Conservation (phyloP, 2,797 vertebrate species). For the Macropus fuliginosus region DNA sequence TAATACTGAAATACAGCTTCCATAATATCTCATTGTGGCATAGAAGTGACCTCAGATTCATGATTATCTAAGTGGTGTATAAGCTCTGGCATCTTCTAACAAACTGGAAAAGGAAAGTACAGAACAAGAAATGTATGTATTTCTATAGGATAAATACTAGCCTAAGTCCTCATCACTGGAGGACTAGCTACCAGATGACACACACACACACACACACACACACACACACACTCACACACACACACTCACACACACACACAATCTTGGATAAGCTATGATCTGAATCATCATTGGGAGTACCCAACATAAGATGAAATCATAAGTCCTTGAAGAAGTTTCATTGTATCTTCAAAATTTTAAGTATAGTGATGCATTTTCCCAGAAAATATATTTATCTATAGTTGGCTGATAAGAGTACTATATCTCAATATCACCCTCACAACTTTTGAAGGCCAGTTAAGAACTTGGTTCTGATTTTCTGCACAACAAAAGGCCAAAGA, state of each 20-base stretch:
- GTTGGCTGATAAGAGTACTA: slow-evolving; percentile 28
- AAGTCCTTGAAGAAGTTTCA: slow-evolving; percentile 8
- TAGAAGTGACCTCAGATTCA: neutral
- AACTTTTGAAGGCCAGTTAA: slow-evolving; percentile 42
- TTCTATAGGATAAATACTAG: neutral
- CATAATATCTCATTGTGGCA: neutral
- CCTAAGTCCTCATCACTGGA: neutral
- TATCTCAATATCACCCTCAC: slow-evolving; percentile 24
- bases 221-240: too few relatives aligned
- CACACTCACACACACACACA: too few relatives aligned
- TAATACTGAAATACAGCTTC: neutral
- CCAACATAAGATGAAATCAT: neutral
- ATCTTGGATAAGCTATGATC: neutral
- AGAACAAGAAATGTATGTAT: neutral
- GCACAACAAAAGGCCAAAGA: neutral
- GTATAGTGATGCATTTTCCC: slow-evolving; percentile 3
- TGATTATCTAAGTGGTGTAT: neutral
- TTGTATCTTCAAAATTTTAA: neutral
- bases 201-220: too few relatives aligned
- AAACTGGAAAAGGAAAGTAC: neutral
- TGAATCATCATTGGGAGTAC: neutral
- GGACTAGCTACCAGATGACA: too few relatives aligned
- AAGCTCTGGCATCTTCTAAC: neutral
- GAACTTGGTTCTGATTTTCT: slow-evolving; percentile 20
- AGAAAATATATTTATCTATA: slow-evolving; percentile 41